Base-by-base conservation (phyloP, 2,888 invertebrate species). In the Brachylomia viminalis region DNA sequence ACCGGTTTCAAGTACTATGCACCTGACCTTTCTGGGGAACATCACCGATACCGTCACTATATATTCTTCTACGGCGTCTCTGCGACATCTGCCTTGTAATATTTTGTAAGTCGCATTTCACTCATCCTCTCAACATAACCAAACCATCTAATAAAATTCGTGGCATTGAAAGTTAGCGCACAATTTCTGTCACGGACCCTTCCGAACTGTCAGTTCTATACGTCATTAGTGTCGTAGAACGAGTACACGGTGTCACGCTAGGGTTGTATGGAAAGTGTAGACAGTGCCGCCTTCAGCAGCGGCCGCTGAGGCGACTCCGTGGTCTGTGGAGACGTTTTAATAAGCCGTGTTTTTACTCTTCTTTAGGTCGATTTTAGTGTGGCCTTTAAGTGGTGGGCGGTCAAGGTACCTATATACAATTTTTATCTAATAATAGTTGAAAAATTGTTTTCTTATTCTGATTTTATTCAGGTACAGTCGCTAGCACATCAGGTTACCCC, bases 331-430 rank as follows among this genome's bases (percentile, higher is more conserved):
- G 54, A 68, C 65, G 45, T 47, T 79, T 81, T 64, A 79, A 70
- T 72, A 71, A 77, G 62, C 68, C 38, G 65, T 38, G 42, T 49
- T 59, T 64, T 74, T 38, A 49, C 8, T 38, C 27, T 74, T 73
- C 66, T 70, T 70, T 76, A 27, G 42, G 27, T 74, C 49, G 42
- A 70, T 58, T 72, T 65, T 82, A 77, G 61, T 70, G 23, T 49
- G 47, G 13, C 56, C 66, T 38, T 52, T 70, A 77, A 77, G 59
- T 66, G 64, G 58, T 75, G 23, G 58, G 59, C 4, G 58, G 52
- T n/a, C n/a, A n/a, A n/a, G n/a, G n/a, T n/a, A n/a, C n/a, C n/a
- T n/a, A n/a, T n/a, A n/a, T n/a, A n/a, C n/a, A n/a, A n/a, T n/a
- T n/a, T n/a, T n/a, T n/a, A n/a, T n/a, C n/a, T n/a, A n/a, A n/a